Conservation (phyloP, 2,797 vertebrate genomes). For the Anguilla anguilla region DNA sequence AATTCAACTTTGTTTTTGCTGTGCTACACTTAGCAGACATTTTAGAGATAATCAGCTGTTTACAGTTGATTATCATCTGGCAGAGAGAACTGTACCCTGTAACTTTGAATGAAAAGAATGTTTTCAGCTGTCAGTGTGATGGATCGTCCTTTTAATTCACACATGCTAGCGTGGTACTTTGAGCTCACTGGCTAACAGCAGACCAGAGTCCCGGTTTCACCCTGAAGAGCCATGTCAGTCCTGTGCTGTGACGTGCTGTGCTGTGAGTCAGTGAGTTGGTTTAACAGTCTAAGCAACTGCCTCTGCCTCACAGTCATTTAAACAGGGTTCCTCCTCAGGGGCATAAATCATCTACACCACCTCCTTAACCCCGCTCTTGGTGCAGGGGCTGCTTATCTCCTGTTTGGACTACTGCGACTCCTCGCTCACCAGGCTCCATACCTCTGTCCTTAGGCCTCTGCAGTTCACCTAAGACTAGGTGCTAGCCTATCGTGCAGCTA, state of each 20-base stretch:
- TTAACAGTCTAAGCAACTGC: neutral
- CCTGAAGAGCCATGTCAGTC: neutral
- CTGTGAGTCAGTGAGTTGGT: neutral
- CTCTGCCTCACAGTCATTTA: neutral
- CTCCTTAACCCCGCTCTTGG: neutral
- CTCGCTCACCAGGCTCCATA: neutral
- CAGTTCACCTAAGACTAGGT: neutral
- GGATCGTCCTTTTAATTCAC: neutral
- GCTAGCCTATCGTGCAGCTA: neutral
- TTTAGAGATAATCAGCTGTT: neutral
- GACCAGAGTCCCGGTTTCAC: neutral
- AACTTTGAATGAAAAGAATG: neutral
- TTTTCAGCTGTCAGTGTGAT: neutral
- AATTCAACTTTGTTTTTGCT: neutral
- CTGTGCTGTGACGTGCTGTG: neutral
- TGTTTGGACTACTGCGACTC: neutral
- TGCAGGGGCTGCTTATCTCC: neutral
- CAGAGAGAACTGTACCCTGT: neutral
- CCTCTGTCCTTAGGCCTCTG: neutral
- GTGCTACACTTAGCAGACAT: neutral
- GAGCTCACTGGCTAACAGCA: neutral
- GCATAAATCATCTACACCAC: neutral
- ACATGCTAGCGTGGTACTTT: neutral
- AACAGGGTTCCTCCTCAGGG: neutral
- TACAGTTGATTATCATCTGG: neutral